phyloP scores from a whole-genome alignment of 2,888 invertebrate genomes.

The Himalopsyche japonica region DNA sequence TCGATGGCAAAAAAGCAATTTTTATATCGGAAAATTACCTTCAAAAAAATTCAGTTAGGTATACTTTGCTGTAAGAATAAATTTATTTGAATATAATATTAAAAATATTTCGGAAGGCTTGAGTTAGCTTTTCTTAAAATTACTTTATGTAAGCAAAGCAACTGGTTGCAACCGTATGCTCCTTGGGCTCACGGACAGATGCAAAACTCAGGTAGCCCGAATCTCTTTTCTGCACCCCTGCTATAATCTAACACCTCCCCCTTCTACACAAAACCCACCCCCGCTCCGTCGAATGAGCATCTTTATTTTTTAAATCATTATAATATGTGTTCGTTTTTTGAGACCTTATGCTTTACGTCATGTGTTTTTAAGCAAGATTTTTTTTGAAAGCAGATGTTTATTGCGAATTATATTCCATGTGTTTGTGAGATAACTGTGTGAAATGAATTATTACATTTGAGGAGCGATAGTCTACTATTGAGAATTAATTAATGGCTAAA shows the following conservation, averaged over 20 bases:
- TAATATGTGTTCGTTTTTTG: neutral
- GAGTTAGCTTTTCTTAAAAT: neutral
- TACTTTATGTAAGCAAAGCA: neutral
- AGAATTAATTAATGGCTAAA: no score
- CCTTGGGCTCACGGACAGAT: slow-evolving; percentile 18
- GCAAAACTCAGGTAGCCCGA: slow-evolving; percentile 28
- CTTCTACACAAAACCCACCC: neutral
- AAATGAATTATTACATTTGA: neutral
- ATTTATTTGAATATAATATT: no score
- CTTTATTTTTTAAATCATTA: neutral
- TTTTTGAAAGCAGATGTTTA: neutral
- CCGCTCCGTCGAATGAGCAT: neutral
- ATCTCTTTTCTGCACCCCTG: slow-evolving; percentile 4
- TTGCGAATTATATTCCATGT: neutral
- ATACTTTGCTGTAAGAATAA: no score
- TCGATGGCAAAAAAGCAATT: no score
- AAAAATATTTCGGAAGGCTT: neutral
- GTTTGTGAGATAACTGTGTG: neutral
- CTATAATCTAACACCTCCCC: neutral
- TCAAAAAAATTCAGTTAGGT: no score
- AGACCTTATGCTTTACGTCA: neutral
- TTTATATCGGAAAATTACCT: no score
- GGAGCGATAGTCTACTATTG: no score
- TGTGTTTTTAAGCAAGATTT: neutral
- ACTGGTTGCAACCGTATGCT: slow-evolving; percentile 18